Conservation (phyloP, 2,797 vertebrate species). For the Protonibea diacanthus region DNA sequence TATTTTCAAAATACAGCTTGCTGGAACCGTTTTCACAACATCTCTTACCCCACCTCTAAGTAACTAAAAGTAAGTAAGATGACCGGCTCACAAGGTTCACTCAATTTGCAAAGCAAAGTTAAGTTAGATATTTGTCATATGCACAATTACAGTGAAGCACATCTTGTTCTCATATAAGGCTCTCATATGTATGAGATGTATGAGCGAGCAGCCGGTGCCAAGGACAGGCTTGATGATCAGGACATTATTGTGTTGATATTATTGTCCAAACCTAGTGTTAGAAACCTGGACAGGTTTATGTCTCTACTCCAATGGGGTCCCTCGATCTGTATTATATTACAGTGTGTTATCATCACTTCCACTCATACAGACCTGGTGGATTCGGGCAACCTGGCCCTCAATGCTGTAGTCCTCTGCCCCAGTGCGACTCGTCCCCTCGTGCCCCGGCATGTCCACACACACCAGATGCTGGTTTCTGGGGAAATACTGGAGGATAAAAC, state of each 20-base stretch:
- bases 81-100: neutral
- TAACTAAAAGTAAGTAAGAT: too few relatives aligned
- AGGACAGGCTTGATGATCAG: neutral
- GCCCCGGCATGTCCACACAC: constrained; percentile 97
- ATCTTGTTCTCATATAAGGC: too few relatives aligned
- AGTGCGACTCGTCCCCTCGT: constrained; percentile 92
- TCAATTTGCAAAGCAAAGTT: neutral
- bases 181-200: neutral
- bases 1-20: too few relatives aligned
- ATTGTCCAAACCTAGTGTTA: neutral
- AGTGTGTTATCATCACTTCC: neutral
- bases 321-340: neutral
- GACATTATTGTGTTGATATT: neutral
- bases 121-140: too few relatives aligned
- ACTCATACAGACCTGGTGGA: constrained; percentile 90
- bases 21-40: too few relatives aligned
- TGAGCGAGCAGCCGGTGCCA: neutral
- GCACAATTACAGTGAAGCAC: too few relatives aligned
- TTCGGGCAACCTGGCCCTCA: constrained; percentile 90
- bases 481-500: constrained; percentile 83
- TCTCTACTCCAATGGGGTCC: neutral
- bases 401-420: constrained; percentile 92
- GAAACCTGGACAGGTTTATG: neutral
- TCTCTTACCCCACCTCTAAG: too few relatives aligned
- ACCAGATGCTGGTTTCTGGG: constrained; percentile 91